phyloP scores from a whole-genome alignment of 2,797 vertebrate species.

The Xiphorhynchus erythropygius region DNA sequence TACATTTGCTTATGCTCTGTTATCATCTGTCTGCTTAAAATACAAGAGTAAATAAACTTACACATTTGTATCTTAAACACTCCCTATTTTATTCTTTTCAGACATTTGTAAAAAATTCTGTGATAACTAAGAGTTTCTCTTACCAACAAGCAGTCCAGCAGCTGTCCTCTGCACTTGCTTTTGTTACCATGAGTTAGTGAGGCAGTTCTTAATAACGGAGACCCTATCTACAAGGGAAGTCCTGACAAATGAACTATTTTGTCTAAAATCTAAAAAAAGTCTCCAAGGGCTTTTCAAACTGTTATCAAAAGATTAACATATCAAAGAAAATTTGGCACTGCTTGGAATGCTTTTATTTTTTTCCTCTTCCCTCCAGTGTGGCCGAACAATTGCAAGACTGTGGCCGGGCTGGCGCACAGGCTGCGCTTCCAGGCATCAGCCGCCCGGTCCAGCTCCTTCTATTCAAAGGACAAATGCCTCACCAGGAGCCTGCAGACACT shows the following conservation, averaged over 20 bases:
- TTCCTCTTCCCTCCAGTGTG: conserved; percentile 29
- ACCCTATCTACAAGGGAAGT: conserved; percentile 73
- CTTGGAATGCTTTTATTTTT: conserved; percentile 21
- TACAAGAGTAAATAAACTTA: background rate
- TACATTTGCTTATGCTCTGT: background rate
- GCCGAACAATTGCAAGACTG: conserved; percentile 68
- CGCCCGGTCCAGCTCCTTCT: conserved; percentile 22
- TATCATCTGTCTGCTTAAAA: background rate
- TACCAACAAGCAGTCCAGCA: conserved; percentile 65
- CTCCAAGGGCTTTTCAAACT: conserved; percentile 73
- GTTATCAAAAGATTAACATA: conserved; percentile 75
- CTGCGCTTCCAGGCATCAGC: conserved; percentile 42
- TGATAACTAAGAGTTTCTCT: conserved; percentile 48
- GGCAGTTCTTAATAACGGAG: conserved; percentile 61
- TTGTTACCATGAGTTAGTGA: conserved; percentile 51
- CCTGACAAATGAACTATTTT: conserved; percentile 78
- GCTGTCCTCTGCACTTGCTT: conserved; percentile 60
- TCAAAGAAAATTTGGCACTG: conserved; percentile 72
- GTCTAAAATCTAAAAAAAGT: conserved; percentile 73
- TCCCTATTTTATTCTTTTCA: background rate
- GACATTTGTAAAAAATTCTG: background rate
- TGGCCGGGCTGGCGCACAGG: conserved; percentile 52
- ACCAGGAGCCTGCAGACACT: conserved; percentile 40
- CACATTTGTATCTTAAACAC: background rate
- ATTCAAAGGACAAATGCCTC: conserved; percentile 62